Percentiles rank a stretch among this genome's conserved stretches.
Conservation (phyloP, 2,888 invertebrate genomes). For the Mesodorylaimus sp. region DNA sequence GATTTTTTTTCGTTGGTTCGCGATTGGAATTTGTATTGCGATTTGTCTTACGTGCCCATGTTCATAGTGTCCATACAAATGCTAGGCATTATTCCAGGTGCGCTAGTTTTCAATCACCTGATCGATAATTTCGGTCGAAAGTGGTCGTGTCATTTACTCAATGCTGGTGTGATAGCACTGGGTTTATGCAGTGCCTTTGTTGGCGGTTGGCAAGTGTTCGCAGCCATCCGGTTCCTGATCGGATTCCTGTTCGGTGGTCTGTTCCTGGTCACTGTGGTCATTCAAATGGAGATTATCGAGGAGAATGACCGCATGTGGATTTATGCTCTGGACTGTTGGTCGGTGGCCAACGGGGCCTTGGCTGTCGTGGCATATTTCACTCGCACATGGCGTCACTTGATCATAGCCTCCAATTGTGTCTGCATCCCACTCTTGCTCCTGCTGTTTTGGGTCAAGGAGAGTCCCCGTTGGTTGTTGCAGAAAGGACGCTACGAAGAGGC, state of each 20-base stretch:
- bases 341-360: background rate
- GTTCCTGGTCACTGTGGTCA: slow-evolving; percentile 14
- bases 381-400: slow-evolving; percentile 13
- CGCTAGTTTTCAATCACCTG: slow-evolving; percentile 15
- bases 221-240: slow-evolving; percentile 14
- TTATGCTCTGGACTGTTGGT: background rate
- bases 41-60: slow-evolving; percentile 13
- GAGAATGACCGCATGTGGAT: slow-evolving; percentile 14
- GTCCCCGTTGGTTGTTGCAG: slow-evolving; percentile 18
- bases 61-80: slow-evolving; percentile 16
- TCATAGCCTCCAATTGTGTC: slow-evolving; percentile 13
- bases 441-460: slow-evolving; percentile 15
- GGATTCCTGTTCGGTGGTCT: slow-evolving; percentile 15
- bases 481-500: slow-evolving; percentile 12
- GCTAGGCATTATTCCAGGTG: slow-evolving; percentile 15
- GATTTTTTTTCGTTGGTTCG: slow-evolving; percentile 14
- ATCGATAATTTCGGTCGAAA: slow-evolving; percentile 15
- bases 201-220: slow-evolving; percentile 7
- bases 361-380: slow-evolving; percentile 14
- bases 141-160: slow-evolving; percentile 12
- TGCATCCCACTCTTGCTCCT: slow-evolving; percentile 14
- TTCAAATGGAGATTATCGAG: slow-evolving; percentile 16
- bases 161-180: slow-evolving; percentile 13
- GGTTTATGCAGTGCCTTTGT: slow-evolving; percentile 13
- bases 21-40: slow-evolving; percentile 14